These are phyloP conservation scores for Noctua comes DNA, from an alignment of 2,888 invertebrate species.

Conservation along the genomic window DNA sequence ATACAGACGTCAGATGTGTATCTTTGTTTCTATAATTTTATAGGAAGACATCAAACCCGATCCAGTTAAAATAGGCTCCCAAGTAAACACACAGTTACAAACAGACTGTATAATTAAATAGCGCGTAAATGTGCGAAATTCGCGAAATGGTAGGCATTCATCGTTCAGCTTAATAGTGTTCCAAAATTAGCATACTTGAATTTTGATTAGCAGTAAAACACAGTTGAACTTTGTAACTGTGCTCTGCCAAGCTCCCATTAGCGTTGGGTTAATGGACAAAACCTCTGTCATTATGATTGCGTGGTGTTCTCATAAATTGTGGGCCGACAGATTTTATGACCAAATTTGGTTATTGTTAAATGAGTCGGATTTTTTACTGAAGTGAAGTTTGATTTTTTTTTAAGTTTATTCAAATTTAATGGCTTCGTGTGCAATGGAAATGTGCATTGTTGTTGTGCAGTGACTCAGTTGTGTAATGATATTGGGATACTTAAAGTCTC, in stretches of 20 bases:
- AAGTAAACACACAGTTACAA: constrained; percentile 57
- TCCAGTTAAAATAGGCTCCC: constrained; percentile 25
- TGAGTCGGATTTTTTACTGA: constrained; percentile 60
- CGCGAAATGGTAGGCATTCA: constrained; percentile 64
- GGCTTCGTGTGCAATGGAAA: neutral
- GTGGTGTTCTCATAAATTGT: constrained; percentile 76
- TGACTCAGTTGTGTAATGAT: neutral
- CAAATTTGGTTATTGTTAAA: constrained; percentile 75
- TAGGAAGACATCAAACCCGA: constrained; percentile 27
- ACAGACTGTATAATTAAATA: constrained; percentile 71
- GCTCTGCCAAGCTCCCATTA: constrained; percentile 78
- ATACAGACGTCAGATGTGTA: neutral
- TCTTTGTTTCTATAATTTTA: too few species aligned
- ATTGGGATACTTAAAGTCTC: neutral
- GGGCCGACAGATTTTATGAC: constrained; percentile 73
- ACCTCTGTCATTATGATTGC: constrained; percentile 79
- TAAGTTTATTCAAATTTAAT: constrained; percentile 25
- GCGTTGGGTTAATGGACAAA: constrained; percentile 82
- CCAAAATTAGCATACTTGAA: constrained; percentile 87
- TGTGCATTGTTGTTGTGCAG: neutral
- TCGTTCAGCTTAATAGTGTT: constrained; percentile 78
- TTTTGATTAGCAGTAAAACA: constrained; percentile 87
- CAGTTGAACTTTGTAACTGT: constrained; percentile 76
- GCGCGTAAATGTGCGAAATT: constrained; percentile 65
- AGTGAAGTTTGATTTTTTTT: constrained; percentile 39